Evolutionary conservation across 2,888 invertebrate genomes (phyloP).

Genomic region (Lumbricus terrestris): DNA sequence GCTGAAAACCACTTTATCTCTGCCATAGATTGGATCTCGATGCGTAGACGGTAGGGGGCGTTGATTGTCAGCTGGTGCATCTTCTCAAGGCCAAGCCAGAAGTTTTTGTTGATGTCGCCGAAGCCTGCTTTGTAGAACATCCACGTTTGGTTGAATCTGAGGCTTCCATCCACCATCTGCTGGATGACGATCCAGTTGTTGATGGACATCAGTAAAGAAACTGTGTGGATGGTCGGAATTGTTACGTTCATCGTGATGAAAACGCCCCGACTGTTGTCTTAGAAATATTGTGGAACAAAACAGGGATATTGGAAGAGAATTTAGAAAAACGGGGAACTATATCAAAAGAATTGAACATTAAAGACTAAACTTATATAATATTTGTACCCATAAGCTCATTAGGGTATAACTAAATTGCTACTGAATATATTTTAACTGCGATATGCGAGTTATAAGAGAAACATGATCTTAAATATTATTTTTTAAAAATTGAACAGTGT

Average conservation of each 20-base stretch:
- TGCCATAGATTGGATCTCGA: background rate
- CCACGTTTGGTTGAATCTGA: slow-evolving; percentile 20
- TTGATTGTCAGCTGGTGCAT: slow-evolving; percentile 5
- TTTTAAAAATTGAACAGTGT: no score
- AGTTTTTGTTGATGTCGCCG: background rate
- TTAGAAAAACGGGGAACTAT: no score
- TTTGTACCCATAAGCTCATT: no score
- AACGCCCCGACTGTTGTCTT: background rate
- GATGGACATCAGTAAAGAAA: background rate
- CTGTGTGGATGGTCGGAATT: background rate
- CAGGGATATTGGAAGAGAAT: no score
- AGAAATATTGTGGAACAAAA: no score
- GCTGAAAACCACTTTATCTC: background rate
- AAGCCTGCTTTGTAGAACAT: background rate
- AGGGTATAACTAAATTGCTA: no score
- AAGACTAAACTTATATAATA: no score
- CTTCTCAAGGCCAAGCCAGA: background rate
- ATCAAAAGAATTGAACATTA: no score
- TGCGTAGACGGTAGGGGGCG: background rate
- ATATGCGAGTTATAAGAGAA: no score
- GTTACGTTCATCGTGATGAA: background rate
- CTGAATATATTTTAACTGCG: no score
- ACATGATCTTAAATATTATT: no score
- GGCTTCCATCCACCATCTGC: slow-evolving; percentile 10
- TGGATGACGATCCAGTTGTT: slow-evolving; percentile 25